These are phyloP conservation scores for Loris lydekkerianus DNA, from an alignment of 2,797 vertebrate species.

Conservation along the genomic window DNA sequence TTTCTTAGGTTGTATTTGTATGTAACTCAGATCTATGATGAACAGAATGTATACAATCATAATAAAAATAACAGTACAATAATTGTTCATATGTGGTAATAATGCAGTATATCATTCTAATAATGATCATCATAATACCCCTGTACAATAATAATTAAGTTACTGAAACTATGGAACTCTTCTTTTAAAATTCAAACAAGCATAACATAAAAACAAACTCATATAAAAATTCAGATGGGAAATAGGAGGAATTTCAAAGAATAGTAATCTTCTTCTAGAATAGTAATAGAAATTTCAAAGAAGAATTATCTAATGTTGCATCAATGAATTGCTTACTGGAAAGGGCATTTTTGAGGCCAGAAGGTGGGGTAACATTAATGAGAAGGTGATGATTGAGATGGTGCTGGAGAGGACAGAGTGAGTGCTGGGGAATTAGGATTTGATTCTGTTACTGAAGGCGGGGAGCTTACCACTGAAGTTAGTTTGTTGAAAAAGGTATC, in stretches of 20 bases:
- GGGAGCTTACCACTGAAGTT: neutral
- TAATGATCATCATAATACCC: neutral
- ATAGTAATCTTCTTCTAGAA: neutral
- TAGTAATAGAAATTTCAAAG: neutral
- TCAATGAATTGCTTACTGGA: neutral
- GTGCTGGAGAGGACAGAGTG: neutral
- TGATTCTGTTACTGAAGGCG: neutral
- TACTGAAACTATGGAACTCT: neutral
- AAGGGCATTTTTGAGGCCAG: neutral
- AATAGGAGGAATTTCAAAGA: neutral
- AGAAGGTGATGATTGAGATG: neutral
- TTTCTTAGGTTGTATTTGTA: neutral
- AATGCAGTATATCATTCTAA: neutral
- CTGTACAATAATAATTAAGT: neutral
- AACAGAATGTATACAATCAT: neutral
- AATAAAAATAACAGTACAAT: neutral
- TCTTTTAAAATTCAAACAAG: neutral
- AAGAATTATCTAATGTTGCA: too few species aligned
- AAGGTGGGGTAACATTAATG: neutral
- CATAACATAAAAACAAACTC: neutral
- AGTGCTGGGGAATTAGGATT: neutral
- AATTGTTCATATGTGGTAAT: neutral
- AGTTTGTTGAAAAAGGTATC: neutral
- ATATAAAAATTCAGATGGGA: neutral
- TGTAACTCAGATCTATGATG: neutral